Conservation (phyloP, 2,888 invertebrate genomes). For the Sinohyriopsis cumingii region DNA sequence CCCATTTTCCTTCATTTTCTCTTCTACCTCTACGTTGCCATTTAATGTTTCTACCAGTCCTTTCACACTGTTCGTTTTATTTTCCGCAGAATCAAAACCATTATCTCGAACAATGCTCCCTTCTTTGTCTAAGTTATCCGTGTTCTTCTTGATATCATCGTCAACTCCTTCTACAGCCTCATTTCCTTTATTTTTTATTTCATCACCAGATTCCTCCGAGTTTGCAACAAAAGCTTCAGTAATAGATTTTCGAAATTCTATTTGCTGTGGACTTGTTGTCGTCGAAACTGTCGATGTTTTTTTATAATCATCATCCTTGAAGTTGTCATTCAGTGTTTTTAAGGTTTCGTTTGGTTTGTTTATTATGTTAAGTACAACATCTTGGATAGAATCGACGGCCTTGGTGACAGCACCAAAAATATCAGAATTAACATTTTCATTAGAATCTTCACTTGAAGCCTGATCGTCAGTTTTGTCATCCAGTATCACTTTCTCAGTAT, state of each 20-base stretch:
- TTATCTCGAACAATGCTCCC: not conserved
- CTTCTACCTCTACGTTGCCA: not conserved
- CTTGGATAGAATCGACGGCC: not conserved
- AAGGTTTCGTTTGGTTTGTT: not conserved
- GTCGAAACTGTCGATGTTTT: not conserved
- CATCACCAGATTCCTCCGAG: not conserved
- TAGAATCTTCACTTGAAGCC: slow-evolving; percentile 1
- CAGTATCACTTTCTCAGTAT: not conserved
- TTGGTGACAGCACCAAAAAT: not conserved
- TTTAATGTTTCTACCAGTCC: not conserved
- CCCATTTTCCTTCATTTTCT: not conserved
- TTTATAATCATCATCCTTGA: slow-evolving; percentile 7
- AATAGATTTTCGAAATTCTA: not conserved
- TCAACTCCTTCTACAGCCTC: slow-evolving; percentile 5
- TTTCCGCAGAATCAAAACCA: not conserved
- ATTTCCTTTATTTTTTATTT: slow-evolving; percentile 3
- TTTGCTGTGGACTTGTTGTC: slow-evolving; percentile 2
- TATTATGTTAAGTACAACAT: not conserved
- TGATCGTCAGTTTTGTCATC: not conserved
- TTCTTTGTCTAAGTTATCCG: not conserved
- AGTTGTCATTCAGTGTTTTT: not conserved
- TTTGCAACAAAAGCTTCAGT: not conserved
- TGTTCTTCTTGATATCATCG: not conserved
- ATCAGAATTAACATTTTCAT: slow-evolving; percentile 1
- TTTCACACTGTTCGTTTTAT: slow-evolving; percentile 2